These are phyloP conservation scores for Xestia c-nigrum DNA, from an alignment of 2,888 invertebrate genomes.

Conservation along the genomic window DNA sequence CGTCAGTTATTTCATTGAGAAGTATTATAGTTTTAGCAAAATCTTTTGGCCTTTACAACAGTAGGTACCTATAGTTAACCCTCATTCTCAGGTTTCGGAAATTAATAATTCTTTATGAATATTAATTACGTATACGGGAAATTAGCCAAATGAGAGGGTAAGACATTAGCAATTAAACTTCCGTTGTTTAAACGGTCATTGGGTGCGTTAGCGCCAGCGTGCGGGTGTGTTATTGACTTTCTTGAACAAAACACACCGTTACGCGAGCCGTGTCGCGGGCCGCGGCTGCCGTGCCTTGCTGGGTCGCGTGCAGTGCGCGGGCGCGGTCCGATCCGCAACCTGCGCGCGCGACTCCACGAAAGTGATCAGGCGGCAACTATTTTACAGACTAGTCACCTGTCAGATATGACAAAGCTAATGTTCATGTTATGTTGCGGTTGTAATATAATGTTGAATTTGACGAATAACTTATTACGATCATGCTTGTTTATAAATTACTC, in stretches of 20 bases:
- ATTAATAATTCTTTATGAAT: not conserved
- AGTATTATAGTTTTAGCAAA: slow-evolving; percentile 11
- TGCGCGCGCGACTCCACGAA: slow-evolving; percentile 75
- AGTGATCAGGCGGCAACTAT: slow-evolving; percentile 63
- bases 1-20: slow-evolving; percentile 41
- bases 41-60: slow-evolving; percentile 5
- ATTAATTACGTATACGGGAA: not conserved
- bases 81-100: not conserved
- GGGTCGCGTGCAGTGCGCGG: slow-evolving; percentile 44
- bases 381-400: slow-evolving; percentile 68
- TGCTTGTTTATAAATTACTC: slow-evolving; percentile 7
- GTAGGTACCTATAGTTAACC: not conserved
- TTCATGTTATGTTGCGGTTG: slow-evolving; percentile 16
- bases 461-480: slow-evolving; percentile 14
- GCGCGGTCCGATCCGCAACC: slow-evolving; percentile 64
- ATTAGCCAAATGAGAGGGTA: slow-evolving; percentile 40
- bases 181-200: slow-evolving; percentile 57
- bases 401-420: slow-evolving; percentile 67
- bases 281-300: slow-evolving; percentile 36
- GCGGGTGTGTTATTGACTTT: slow-evolving; percentile 68
- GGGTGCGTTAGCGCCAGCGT: slow-evolving; percentile 52
- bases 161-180: slow-evolving; percentile 58
- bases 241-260: slow-evolving; percentile 81
- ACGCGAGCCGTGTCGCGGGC: slow-evolving; percentile 56
- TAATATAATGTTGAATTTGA: slow-evolving; percentile 4